These are phyloP conservation scores for Paracyclopina nana DNA, from an alignment of 1,140 invertebrate species.

Conservation along the genomic window DNA sequence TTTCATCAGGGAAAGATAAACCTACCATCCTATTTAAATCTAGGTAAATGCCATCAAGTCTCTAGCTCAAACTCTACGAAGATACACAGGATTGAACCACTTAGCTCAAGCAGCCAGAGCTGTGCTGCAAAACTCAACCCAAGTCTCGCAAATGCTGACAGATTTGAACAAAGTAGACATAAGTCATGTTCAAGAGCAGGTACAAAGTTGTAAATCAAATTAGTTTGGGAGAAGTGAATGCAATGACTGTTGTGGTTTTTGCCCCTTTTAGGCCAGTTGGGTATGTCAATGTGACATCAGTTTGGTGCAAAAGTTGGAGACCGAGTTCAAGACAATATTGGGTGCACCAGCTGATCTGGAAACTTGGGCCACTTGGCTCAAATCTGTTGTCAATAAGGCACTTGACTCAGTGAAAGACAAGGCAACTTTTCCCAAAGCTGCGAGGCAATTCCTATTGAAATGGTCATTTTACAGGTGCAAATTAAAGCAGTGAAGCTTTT, in stretches of 20 bases:
- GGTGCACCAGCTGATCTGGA: constrained; percentile 43
- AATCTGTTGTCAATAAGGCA: constrained; percentile 63
- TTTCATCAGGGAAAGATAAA: no score
- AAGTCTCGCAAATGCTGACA: constrained; percentile 89
- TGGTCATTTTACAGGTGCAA: constrained; percentile 91
- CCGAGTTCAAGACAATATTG: constrained; percentile 53
- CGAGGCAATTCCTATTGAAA: constrained; percentile 82
- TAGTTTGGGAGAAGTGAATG: background rate
- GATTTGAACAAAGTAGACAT: constrained; percentile 95
- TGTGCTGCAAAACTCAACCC: constrained; percentile 80
- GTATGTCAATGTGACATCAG: constrained; percentile 82
- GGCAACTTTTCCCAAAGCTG: constrained; percentile 66
- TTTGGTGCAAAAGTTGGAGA: constrained; percentile 64
- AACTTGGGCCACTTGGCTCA: constrained; percentile 92
- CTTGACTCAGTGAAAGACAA: constrained; percentile 68
- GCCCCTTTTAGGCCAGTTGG: constrained; percentile 94
- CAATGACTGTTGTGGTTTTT: background rate
- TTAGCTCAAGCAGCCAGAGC: constrained; percentile 85
- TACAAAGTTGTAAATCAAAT: no score
- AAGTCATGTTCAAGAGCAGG: constrained; percentile 76
- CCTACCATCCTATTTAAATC: background rate
- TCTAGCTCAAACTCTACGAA: constrained; percentile 76
- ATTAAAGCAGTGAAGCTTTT: background rate
- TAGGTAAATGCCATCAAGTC: constrained; percentile 56
- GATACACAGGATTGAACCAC: constrained; percentile 97